Evolutionary conservation across 23 tunicate species (phyloP).

Genomic region (Corella eumyota): DNA sequence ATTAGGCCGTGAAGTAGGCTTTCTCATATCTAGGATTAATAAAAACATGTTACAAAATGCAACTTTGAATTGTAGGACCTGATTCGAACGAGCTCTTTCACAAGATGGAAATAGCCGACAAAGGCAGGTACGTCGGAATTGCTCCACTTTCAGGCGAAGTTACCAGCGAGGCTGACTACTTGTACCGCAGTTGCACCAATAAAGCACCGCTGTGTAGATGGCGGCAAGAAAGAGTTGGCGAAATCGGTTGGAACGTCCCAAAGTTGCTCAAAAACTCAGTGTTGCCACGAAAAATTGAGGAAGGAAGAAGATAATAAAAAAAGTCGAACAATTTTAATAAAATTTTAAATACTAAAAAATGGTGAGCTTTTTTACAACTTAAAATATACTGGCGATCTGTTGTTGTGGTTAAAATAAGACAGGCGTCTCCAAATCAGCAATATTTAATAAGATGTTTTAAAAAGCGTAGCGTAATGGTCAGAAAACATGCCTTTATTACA

Average conservation of each 20-base stretch:
- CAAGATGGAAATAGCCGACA: constrained; percentile 27
- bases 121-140: constrained; percentile 51
- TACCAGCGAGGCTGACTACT: constrained; percentile 48
- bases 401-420: no score
- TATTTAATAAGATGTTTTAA: no score
- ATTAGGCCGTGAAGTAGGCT: no score
- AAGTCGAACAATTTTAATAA: no score
- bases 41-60: no score
- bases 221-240: constrained; percentile 67
- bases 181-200: constrained; percentile 25
- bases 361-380: no score
- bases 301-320: constrained; percentile 16
- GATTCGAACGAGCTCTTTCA: constrained; percentile 26
- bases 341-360: no score
- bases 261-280: constrained; percentile 45
- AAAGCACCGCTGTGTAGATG: constrained; percentile 26
- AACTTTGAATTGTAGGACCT: constrained; percentile 42
- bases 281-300: constrained; percentile 28
- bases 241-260: constrained; percentile 73
- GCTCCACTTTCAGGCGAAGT: constrained; percentile 44
- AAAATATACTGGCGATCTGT: no score
- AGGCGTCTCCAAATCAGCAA: no score
- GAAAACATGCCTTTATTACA: no score
- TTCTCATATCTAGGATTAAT: no score
- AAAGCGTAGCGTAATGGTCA: no score